These are phyloP conservation scores for Albula glossodonta DNA, from an alignment of 2,113 vertebrate species.

Conservation along the genomic window DNA sequence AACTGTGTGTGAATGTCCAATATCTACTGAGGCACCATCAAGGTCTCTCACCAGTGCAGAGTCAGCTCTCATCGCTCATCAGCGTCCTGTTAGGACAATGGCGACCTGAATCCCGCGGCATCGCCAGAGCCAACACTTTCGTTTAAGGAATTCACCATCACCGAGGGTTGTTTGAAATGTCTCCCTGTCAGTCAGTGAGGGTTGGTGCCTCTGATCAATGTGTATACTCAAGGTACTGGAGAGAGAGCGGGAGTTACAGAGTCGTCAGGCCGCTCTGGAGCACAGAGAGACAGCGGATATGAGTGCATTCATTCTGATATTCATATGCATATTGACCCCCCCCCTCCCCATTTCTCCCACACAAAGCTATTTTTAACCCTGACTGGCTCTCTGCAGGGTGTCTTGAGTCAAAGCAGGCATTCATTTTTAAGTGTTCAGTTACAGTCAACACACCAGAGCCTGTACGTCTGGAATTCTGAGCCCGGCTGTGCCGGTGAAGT, in stretches of 20 bases:
- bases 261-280: not conserved
- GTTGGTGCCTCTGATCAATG: not conserved
- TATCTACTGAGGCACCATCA: not conserved
- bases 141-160: not conserved
- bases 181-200: not conserved
- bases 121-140: not conserved
- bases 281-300: no score
- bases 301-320: constrained; percentile 8
- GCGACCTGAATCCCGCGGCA: not conserved
- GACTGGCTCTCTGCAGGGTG: constrained; percentile 4
- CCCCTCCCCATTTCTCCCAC: constrained; percentile 14
- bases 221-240: not conserved
- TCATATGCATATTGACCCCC: not conserved
- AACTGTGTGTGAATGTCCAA: not conserved
- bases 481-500: not conserved
- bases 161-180: not conserved
- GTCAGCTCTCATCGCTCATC: not conserved
- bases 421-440: constrained; percentile 36
- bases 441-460: constrained; percentile 13
- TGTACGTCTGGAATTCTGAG: constrained; percentile 18
- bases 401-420: constrained; percentile 11
- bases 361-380: constrained; percentile 45
- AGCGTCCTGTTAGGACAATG: not conserved
- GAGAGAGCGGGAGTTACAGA: not conserved
- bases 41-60: not conserved